Conservation (phyloP, 2,797 vertebrate genomes). For the Taenioides sp. region DNA sequence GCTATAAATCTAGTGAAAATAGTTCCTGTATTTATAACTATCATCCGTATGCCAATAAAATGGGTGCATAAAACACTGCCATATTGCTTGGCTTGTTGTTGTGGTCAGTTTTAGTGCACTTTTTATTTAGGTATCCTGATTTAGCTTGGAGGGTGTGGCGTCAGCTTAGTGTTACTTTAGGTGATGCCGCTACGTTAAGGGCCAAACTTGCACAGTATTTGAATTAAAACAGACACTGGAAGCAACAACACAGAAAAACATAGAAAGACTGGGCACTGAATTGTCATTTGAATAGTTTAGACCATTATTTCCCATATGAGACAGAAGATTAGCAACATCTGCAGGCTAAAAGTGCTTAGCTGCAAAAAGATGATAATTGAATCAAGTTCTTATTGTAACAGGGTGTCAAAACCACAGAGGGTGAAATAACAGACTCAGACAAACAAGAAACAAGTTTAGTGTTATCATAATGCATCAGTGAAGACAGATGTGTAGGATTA, state of each 20-base stretch:
- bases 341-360: conserved; percentile 1
- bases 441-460: conserved; percentile 5
- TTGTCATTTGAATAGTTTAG: neutral
- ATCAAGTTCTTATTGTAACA: conserved; percentile 2
- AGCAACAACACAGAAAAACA: conserved; percentile 15
- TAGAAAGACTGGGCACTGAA: neutral
- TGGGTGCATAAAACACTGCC: conserved; percentile 36
- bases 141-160: conserved; percentile 53
- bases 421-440: neutral
- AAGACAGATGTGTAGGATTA: conserved; percentile 2
- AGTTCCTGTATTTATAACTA: too few relatives aligned
- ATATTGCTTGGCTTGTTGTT: conserved; percentile 44
- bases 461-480: neutral
- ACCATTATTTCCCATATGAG: neutral
- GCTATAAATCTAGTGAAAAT: too few relatives aligned
- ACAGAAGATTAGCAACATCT: conserved; percentile 1
- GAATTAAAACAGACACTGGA: conserved; percentile 20
- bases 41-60: neutral
- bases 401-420: conserved; percentile 4
- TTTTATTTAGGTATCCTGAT: conserved; percentile 65
- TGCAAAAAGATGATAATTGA: neutral
- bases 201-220: conserved; percentile 32
- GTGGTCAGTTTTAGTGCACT: conserved; percentile 48
- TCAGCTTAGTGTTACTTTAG: conserved; percentile 35
- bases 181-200: conserved; percentile 29